Conservation (phyloP, 2,113 vertebrate genomes). For the Alligator mississippiensis region DNA sequence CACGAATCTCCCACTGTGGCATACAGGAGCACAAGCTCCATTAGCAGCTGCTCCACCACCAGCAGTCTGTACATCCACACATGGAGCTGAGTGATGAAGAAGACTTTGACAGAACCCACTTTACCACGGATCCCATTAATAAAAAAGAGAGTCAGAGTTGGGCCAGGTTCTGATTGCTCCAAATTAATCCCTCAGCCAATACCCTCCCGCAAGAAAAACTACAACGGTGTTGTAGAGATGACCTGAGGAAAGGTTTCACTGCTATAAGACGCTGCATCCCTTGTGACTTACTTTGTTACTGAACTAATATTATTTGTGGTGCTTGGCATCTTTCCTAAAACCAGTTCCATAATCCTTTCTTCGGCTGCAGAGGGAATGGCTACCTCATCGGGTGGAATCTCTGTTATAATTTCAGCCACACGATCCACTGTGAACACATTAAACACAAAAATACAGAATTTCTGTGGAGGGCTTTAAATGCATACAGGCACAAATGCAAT, state of each 20-base stretch:
- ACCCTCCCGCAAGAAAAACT: background rate
- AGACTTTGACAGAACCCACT: background rate
- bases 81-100: background rate
- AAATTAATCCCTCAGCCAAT: background rate
- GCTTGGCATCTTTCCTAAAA: slow-evolving; percentile 78
- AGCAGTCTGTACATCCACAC: background rate
- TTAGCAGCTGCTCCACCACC: background rate
- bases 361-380: slow-evolving; percentile 68
- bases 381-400: slow-evolving; percentile 76
- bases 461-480: background rate
- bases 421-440: slow-evolving; percentile 57
- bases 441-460: background rate
- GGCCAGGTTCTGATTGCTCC: background rate
- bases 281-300: slow-evolving; percentile 78
- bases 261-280: background rate
- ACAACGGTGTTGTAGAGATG: background rate
- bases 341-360: slow-evolving; percentile 81
- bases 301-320: slow-evolving; percentile 62
- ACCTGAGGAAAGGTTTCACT: background rate
- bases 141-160: background rate
- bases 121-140: background rate
- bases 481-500: background rate
- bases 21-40: background rate
- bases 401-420: slow-evolving; percentile 73
- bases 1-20: background rate